These are phyloP conservation scores for Sarcophaga bullata DNA, from an alignment of 1,140 invertebrate genomes.

Conservation along the genomic window DNA sequence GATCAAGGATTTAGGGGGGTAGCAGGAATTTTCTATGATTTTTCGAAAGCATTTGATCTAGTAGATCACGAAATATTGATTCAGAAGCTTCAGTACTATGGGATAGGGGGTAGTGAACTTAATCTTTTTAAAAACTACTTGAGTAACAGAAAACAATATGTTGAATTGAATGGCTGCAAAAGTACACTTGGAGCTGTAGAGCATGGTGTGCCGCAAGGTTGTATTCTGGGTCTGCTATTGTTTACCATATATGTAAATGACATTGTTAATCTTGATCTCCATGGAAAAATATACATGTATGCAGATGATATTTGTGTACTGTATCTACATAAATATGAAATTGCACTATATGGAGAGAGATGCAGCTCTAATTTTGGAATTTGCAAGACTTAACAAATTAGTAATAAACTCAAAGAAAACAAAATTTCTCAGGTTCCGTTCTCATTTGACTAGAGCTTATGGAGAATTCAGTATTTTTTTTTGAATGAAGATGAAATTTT, in stretches of 20 bases:
- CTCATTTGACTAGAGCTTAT: neutral
- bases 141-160: no score
- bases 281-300: neutral
- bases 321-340: neutral
- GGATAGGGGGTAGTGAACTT: no score
- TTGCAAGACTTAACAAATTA: neutral
- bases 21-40: no score
- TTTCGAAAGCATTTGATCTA: no score
- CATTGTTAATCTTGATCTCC: neutral
- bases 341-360: neutral
- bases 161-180: no score
- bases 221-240: neutral
- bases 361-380: neutral
- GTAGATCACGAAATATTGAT: neutral
- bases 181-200: no score
- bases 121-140: no score
- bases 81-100: neutral
- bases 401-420: neutral
- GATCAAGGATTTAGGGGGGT: no score
- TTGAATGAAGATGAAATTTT: neutral
- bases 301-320: conserved; percentile 3
- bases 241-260: neutral
- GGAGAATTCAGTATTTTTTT: neutral
- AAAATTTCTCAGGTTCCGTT: neutral
- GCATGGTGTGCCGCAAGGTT: no score